phyloP scores from a whole-genome alignment of 1,140 invertebrate genomes.

The Anoplophora glabripennis region DNA sequence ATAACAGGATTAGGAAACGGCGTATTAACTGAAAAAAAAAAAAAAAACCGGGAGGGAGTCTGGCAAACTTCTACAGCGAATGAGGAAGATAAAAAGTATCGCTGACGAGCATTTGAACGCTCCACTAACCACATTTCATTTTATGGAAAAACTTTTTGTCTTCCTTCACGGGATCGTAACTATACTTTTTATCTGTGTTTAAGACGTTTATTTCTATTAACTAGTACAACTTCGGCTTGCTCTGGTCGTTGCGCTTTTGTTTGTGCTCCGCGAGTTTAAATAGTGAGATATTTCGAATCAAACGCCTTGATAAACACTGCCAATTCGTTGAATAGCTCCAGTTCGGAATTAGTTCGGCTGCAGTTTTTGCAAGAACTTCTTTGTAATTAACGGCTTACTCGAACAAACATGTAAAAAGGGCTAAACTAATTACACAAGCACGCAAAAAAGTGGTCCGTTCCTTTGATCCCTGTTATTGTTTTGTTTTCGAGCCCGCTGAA shows the following conservation, averaged over 20 bases:
- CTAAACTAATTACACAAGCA: no score
- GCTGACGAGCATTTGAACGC: constrained; percentile 38
- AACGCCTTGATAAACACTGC: no score
- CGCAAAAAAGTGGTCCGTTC: no score
- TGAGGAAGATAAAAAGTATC: constrained; percentile 33
- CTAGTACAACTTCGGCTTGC: background rate
- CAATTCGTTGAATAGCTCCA: no score
- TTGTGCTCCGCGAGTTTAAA: background rate
- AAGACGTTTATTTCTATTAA: constrained; percentile 10
- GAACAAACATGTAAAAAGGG: no score
- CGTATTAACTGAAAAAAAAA: constrained; percentile 33
- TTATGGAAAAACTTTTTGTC: constrained; percentile 32
- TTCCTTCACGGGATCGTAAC: constrained; percentile 3
- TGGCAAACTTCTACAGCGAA: constrained; percentile 30
- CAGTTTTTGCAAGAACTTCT: no score
- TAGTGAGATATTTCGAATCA: no score
- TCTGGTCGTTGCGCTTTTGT: background rate
- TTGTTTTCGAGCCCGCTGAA: no score
- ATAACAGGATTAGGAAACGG: constrained; percentile 31
- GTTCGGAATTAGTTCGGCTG: no score
- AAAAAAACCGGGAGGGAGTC: constrained; percentile 21
- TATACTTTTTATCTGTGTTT: constrained; percentile 9
- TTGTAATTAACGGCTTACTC: no score
- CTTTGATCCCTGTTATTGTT: no score
- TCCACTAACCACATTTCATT: constrained; percentile 37